phyloP scores from a whole-genome alignment of 2,113 vertebrate genomes.

The Acrocephalus arundinaceus region DNA sequence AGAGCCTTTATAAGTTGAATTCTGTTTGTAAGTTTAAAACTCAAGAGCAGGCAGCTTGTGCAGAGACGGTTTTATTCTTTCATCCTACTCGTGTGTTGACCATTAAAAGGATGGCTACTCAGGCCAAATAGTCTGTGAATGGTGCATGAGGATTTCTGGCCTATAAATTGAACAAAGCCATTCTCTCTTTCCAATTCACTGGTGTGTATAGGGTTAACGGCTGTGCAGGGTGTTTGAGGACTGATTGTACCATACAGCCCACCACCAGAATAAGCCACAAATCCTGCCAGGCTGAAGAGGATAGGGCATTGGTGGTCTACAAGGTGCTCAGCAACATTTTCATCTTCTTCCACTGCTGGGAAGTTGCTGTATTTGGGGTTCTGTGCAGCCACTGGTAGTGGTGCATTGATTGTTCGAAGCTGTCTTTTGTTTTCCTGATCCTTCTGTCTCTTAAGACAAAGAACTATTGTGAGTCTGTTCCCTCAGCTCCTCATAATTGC shows the following conservation, averaged over 20 bases:
- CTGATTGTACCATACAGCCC: background rate
- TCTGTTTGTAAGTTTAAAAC: background rate
- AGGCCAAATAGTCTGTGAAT: background rate
- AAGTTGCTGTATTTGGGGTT: background rate
- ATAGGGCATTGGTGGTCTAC: background rate
- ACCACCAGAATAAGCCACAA: background rate
- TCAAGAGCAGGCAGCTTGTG: background rate
- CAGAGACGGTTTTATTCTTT: background rate
- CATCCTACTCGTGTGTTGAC: background rate
- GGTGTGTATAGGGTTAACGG: background rate
- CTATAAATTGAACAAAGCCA: background rate
- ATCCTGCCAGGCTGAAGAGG: background rate
- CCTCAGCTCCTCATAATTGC: background rate
- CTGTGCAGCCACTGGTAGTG: background rate
- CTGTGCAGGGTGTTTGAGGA: accelerated
- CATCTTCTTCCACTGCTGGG: background rate
- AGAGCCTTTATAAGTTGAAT: background rate
- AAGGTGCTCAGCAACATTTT: background rate
- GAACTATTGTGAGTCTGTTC: background rate
- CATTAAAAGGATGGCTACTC: background rate
- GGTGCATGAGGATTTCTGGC: background rate
- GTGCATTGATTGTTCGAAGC: background rate
- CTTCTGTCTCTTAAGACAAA: background rate
- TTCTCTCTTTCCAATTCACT: background rate
- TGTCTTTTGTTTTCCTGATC: background rate